Evolutionary conservation across 2,888 invertebrate species (phyloP).

Genomic region (Meliscaeva auricollis): DNA sequence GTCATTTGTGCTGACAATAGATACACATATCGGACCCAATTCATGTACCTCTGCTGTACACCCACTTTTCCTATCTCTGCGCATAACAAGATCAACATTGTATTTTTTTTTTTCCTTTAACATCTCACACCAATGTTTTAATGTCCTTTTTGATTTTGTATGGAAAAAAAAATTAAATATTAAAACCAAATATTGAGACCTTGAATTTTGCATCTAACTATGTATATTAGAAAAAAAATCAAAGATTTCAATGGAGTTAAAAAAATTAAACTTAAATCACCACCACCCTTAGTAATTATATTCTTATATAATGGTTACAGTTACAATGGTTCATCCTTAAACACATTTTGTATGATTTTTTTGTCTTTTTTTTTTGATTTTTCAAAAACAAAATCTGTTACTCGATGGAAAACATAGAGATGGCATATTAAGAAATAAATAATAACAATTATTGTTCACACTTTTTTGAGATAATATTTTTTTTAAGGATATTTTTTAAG

Average conservation of each 20-base stretch:
- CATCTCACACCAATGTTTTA: neutral
- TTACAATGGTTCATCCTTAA: constrained; percentile 10
- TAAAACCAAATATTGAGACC: neutral
- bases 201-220: neutral
- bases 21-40: constrained; percentile 34
- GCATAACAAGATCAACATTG: constrained; percentile 20
- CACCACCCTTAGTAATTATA: constrained; percentile 1
- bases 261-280: neutral
- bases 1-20: constrained; percentile 9
- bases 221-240: neutral
- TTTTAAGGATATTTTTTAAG: neutral
- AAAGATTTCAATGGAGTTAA: too few relatives aligned
- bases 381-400: neutral
- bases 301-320: constrained; percentile 21
- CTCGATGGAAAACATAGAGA: neutral
- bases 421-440: too few relatives aligned
- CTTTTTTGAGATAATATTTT: neutral
- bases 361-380: too few relatives aligned
- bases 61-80: constrained; percentile 30
- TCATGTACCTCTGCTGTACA: constrained; percentile 34
- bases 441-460: neutral
- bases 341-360: neutral
- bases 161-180: neutral
- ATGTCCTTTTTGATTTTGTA: neutral
- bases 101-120: constrained; percentile 8